Conservation (phyloP, 2,888 invertebrate species). For the Megaustenia siamemsis region DNA sequence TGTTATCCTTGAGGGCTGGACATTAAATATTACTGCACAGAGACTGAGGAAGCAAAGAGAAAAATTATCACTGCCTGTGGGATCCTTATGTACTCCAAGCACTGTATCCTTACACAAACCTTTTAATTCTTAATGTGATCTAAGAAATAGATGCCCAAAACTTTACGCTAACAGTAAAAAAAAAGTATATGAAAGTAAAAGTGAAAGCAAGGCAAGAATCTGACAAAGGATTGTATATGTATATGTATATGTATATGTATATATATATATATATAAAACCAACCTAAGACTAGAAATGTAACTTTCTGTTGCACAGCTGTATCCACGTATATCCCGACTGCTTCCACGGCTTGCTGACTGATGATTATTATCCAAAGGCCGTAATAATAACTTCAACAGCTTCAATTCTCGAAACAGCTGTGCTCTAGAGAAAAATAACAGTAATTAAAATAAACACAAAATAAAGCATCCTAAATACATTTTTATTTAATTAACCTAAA, state of each 20-base stretch:
- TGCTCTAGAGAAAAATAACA: conserved; percentile 63
- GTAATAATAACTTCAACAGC: conserved; percentile 77
- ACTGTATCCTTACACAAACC: too few species aligned
- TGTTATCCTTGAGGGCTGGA: too few species aligned
- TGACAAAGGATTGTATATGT: too few species aligned
- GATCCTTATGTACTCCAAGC: too few species aligned
- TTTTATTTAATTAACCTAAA: too few species aligned
- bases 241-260: too few species aligned
- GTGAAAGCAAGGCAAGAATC: not conserved
- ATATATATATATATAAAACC: not conserved
- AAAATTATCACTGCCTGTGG: too few species aligned
- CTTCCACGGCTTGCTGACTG: conserved; percentile 73
- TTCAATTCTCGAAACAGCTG: conserved; percentile 79
- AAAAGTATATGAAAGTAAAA: not conserved
- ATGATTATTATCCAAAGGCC: conserved; percentile 75
- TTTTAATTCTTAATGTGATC: too few species aligned
- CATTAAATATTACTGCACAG: too few species aligned
- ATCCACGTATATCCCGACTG: conserved; percentile 75
- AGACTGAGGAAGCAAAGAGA: too few species aligned
- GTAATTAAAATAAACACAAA: too few species aligned
- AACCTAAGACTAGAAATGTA: conserved; percentile 74
- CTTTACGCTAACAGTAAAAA: not conserved
- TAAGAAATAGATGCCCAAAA: not conserved
- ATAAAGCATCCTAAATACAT: too few species aligned
- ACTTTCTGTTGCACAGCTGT: conserved; percentile 75